Evolutionary conservation across 2,113 vertebrate genomes (phyloP).

Genomic region (Hiodon tergisus): DNA sequence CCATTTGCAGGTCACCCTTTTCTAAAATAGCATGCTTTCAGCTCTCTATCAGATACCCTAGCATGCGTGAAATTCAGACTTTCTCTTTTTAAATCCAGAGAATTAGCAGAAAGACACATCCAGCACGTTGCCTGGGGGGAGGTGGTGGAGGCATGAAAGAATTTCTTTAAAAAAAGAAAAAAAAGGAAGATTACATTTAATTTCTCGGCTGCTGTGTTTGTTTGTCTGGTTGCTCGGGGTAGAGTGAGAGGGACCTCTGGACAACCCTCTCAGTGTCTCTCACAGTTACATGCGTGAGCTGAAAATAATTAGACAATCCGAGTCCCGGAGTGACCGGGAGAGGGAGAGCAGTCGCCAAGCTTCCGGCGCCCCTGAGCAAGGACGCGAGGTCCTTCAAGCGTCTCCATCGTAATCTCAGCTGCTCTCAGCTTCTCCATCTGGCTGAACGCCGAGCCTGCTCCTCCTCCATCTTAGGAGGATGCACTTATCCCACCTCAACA

Average conservation of each 20-base stretch:
- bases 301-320: constrained; percentile 58
- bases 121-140: constrained; percentile 4
- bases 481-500: constrained; percentile 25
- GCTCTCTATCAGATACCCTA: constrained; percentile 3
- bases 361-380: constrained; percentile 17
- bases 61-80: constrained; percentile 8
- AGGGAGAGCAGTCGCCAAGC: constrained; percentile 37
- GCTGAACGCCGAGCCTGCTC: constrained; percentile 42
- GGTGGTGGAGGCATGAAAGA: neutral
- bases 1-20: neutral
- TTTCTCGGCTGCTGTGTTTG: constrained; percentile 26
- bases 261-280: constrained; percentile 48
- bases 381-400: constrained; percentile 65
- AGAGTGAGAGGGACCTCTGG: constrained; percentile 39
- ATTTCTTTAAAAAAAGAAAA: neutral
- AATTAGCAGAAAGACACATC: constrained; percentile 25
- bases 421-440: constrained; percentile 51
- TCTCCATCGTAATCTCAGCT: constrained; percentile 50
- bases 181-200: constrained; percentile 12
- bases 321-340: constrained; percentile 43
- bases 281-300: constrained; percentile 42
- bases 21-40: neutral
- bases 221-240: constrained; percentile 33
- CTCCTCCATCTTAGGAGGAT: constrained; percentile 35
- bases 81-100: constrained; percentile 14